Evolutionary conservation across 2,797 vertebrate genomes (phyloP).

Genomic region (Phaenicophaeus curvirostris): DNA sequence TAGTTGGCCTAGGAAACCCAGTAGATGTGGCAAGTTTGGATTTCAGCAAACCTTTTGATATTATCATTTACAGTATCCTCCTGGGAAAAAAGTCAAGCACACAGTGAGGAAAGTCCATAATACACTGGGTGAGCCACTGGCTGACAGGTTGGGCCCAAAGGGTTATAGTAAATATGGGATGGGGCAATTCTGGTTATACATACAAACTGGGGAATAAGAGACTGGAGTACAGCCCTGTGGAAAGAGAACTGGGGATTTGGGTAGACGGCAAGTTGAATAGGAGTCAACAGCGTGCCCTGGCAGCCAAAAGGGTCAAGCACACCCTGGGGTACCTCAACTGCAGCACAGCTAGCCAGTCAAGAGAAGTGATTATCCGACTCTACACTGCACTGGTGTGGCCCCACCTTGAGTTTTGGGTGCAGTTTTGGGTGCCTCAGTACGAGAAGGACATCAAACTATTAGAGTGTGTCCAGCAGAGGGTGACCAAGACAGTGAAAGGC

Average conservation of each 20-base stretch:
- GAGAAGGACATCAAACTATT: neutral
- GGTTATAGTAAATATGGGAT: neutral
- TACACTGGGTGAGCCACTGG: accelerated
- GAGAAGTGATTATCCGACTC: neutral
- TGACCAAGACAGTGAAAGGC: neutral
- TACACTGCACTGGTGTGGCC: neutral
- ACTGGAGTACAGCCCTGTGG: accelerated
- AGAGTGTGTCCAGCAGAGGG: neutral
- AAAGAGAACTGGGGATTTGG: neutral
- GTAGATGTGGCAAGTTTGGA: neutral
- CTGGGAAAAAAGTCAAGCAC: neutral
- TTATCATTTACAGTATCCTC: neutral
- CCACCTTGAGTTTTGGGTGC: neutral
- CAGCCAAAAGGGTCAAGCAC: neutral
- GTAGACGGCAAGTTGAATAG: neutral
- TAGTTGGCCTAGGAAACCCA: neutral
- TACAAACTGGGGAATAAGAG: accelerated
- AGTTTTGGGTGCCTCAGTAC: neutral
- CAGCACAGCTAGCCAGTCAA: neutral
- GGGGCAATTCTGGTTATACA: neutral
- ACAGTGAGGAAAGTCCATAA: neutral
- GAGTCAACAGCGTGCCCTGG: neutral
- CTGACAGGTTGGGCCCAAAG: neutral
- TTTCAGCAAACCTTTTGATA: neutral
- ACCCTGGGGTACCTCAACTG: neutral